A percentile compares a stretch with the other conserved stretches of the same genome.
phyloP scores from a whole-genome alignment of 2,888 invertebrate species.

The Galerucella pusilla region DNA sequence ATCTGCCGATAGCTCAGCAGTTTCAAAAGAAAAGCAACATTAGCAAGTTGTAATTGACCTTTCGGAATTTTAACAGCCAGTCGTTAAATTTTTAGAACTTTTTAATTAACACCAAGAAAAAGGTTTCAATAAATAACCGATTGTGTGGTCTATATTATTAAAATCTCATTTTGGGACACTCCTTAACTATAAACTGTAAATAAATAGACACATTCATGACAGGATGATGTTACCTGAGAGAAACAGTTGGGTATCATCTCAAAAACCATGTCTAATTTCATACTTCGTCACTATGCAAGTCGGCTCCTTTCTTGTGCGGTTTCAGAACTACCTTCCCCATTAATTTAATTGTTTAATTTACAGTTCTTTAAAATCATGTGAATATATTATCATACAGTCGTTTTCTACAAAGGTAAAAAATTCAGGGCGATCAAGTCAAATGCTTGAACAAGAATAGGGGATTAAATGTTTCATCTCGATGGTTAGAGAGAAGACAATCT shows the following conservation, averaged over 20 bases:
- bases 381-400: slow-evolving; percentile 29
- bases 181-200: slow-evolving; percentile 20
- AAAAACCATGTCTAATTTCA: slow-evolving; percentile 22
- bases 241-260: slow-evolving; percentile 1
- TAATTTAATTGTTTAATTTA: slow-evolving; percentile 35
- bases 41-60: too few species aligned
- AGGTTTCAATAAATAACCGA: slow-evolving; percentile 11
- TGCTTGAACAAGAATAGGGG: background rate
- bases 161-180: slow-evolving; percentile 22
- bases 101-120: slow-evolving; percentile 5
- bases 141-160: slow-evolving; percentile 35
- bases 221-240: slow-evolving; percentile 22
- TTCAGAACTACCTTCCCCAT: slow-evolving; percentile 14
- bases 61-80: background rate
- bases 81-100: background rate
- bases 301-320: slow-evolving; percentile 25
- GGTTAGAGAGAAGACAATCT: background rate
- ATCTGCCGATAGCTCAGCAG: too few species aligned
- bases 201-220: slow-evolving; percentile 27
- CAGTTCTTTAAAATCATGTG: slow-evolving; percentile 14
- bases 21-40: too few species aligned
- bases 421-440: too few species aligned
- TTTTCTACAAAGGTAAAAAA: slow-evolving; percentile 3
- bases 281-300: slow-evolving; percentile 19
- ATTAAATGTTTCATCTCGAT: background rate